Evolutionary conservation across 2,797 vertebrate species (phyloP).

Genomic region (Liparis tanakae): DNA sequence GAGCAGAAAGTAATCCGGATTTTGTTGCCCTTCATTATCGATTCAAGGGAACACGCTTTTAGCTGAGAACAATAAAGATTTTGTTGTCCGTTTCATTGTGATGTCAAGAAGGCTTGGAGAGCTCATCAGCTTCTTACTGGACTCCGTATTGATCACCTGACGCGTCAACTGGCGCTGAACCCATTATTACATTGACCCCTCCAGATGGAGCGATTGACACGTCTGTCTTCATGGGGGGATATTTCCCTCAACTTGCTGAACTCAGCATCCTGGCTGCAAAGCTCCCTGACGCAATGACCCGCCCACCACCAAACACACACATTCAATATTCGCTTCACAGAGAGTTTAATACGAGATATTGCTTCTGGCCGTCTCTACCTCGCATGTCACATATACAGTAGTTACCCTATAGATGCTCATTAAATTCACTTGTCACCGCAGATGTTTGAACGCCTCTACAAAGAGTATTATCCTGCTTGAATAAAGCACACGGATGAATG

Average conservation of each 20-base stretch:
- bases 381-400: slow-evolving; percentile 1
- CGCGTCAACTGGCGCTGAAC: background rate
- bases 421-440: slow-evolving; percentile 35
- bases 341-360: background rate
- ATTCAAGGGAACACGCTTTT: background rate
- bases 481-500: slow-evolving; percentile 48
- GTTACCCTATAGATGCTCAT: slow-evolving; percentile 29
- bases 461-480: slow-evolving; percentile 40
- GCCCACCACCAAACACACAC: background rate
- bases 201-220: background rate
- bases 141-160: slow-evolving; percentile 9
- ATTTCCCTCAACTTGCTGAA: background rate
- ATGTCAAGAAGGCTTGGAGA: background rate
- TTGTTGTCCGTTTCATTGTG: background rate
- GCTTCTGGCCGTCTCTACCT: background rate
- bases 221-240: background rate
- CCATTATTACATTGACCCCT: background rate
- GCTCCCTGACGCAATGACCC: background rate
- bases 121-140: slow-evolving; percentile 3
- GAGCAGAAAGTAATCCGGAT: background rate
- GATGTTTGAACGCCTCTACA: slow-evolving; percentile 39
- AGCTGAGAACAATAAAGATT: background rate
- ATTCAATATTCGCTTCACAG: background rate
- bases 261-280: background rate
- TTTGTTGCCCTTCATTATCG: background rate